Evolutionary conservation across 2,797 vertebrate species (phyloP), one percentile per base, ranked within the genome.

Genomic region (Emys orbicularis): DNA sequence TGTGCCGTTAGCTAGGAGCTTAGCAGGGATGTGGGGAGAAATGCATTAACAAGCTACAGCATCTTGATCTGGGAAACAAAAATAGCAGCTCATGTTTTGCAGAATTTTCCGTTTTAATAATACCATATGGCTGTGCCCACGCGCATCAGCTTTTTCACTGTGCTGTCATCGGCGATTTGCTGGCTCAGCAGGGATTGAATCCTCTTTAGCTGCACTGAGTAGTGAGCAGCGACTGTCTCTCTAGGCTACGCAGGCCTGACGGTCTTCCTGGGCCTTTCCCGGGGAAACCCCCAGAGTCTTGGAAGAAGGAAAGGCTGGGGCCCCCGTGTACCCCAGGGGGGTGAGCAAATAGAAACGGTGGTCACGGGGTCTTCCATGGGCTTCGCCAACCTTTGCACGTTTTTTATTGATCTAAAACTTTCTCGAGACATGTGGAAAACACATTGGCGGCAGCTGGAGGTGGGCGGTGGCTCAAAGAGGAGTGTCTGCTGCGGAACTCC

Each of bases 41-140:
- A 27, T 25, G 65, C 5, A 6, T 50, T 77, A 10, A 23, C n/a
- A 19, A 84, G 84, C 57, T 50, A 12, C 34, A 25, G 44, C 1
- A 1, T 76, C 79, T 79, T 59, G 44, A 79, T 84, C 31, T 37
- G 18, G 79, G 49, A 80, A 81, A 18, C 10, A 84, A 50, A 85
- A 81, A 68, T 86, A 94, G 89, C 92, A 57, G 90, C 80, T 95
- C 19, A 0, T 79, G 87, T 34, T 87, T 53, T 65, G 84, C 85
- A 53, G 21, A 8, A 8, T 19, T 37, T 72, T n/a, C 80, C 50
- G 47, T 79, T 90, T 90, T 89, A 94, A 92, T 91, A 23, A 25
- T 47, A 2, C 89, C 96, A 95, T 91, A 83, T 97, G 96, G 94
- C 81, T 79, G 49, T 92, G 80, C 88, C 84, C 83, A 57, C 89